Conservation (phyloP, 2,797 vertebrate species). For the Enteromius paludinosus region DNA sequence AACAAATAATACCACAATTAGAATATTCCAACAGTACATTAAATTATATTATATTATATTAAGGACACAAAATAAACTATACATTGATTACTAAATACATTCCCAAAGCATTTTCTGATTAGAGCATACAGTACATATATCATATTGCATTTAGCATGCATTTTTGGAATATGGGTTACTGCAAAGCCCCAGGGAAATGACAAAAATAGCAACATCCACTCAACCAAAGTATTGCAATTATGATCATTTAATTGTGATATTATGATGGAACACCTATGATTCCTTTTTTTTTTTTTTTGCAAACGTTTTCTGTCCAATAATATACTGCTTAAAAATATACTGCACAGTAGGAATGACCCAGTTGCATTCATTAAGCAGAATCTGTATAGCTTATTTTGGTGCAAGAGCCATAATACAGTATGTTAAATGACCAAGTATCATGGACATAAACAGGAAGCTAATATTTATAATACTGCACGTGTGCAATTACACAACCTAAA, state of each 20-base stretch:
- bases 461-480: not conserved
- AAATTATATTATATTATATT: not conserved
- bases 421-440: not conserved
- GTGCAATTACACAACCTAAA: not conserved
- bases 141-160: too few species aligned
- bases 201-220: conserved; percentile 4
- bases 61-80: not conserved
- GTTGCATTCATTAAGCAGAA: conserved; percentile 11
- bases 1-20: not conserved
- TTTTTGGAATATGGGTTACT: not conserved
- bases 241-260: conserved; percentile 1
- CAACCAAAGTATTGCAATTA: not conserved
- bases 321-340: not conserved
- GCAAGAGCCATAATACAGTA: not conserved
- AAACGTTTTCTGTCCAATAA: not conserved
- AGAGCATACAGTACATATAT: not conserved
- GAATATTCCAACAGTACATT: not conserved
- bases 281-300: too few species aligned
- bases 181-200: not conserved
- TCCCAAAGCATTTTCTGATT: not conserved
- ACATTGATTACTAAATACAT: not conserved
- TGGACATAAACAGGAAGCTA: not conserved
- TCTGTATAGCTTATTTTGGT: not conserved
- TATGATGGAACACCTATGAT: too few species aligned
- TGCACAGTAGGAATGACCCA: conserved; percentile 5